Conservation (phyloP, 2,797 vertebrate genomes). For the Glossophaga mutica region DNA sequence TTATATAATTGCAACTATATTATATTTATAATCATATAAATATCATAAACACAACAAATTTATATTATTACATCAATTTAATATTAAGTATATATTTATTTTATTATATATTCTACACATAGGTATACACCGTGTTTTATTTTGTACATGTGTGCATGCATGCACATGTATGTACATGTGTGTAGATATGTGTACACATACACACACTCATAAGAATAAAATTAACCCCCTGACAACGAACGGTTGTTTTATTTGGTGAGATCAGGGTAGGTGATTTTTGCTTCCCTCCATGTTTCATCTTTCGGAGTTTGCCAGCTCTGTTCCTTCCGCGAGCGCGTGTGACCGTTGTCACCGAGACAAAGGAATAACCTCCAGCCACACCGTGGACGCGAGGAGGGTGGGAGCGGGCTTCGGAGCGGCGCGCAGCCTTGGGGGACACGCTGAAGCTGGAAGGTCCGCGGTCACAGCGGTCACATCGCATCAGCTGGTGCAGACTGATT, state of each 20-base stretch:
- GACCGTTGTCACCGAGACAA: background rate
- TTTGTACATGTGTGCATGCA: too few species aligned
- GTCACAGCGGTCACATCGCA: background rate
- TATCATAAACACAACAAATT: background rate
- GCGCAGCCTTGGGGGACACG: accelerated
- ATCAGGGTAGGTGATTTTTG: background rate
- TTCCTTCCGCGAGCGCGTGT: background rate
- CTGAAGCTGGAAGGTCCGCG: background rate
- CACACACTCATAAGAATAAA: background rate
- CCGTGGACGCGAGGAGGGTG: background rate
- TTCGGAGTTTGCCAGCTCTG: background rate
- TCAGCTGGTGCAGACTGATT: background rate
- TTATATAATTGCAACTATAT: background rate
- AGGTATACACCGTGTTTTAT: background rate
- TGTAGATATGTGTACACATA: background rate
- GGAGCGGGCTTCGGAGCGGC: background rate
- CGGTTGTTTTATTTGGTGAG: background rate
- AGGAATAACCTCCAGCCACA: background rate
- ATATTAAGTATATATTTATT: background rate
- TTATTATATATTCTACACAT: background rate
- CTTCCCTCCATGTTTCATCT: background rate
- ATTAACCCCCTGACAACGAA: background rate
- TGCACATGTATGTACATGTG: too few species aligned
- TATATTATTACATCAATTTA: background rate
- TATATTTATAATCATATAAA: background rate